phyloP scores from a whole-genome alignment of 2,797 vertebrate genomes.

The Brotula barbata region DNA sequence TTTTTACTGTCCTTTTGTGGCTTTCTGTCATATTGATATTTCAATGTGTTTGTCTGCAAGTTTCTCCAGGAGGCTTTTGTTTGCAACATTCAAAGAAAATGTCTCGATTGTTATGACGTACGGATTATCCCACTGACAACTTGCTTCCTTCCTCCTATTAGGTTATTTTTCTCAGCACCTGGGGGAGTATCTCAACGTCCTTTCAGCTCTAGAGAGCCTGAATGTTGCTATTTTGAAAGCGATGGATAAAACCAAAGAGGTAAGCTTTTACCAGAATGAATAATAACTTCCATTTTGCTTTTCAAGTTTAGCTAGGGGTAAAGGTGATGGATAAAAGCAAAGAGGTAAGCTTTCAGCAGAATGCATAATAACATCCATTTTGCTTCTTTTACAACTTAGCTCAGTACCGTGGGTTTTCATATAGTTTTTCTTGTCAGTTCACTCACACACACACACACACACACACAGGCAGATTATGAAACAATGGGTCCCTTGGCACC shows the following conservation, averaged over 20 bases:
- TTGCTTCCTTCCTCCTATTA: conserved; percentile 58
- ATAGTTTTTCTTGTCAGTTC: conserved; percentile 1
- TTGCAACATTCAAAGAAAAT: not conserved
- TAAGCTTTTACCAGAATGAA: conserved; percentile 59
- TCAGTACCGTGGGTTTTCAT: not conserved
- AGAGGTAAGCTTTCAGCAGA: conserved; percentile 78
- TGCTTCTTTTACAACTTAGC: not conserved
- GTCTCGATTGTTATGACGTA: not conserved
- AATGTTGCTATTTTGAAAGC: conserved; percentile 91
- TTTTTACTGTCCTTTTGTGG: not conserved
- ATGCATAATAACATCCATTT: not conserved
- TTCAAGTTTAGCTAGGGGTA: conserved; percentile 64
- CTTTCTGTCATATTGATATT: conserved; percentile 5
- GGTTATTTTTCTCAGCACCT: conserved; percentile 95
- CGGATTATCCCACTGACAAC: conserved; percentile 8
- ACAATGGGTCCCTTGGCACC: no score
- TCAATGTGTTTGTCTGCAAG: not conserved
- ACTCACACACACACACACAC: no score
- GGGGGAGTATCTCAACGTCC: conserved; percentile 89
- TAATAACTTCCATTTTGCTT: not conserved
- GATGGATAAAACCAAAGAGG: conserved; percentile 98
- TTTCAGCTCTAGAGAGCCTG: conserved; percentile 90
- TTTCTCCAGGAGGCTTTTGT: not conserved
- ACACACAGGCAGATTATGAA: no score
- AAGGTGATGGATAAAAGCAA: conserved; percentile 98